Conservation (phyloP, 2,888 invertebrate genomes). For the Tipula lateralis region DNA sequence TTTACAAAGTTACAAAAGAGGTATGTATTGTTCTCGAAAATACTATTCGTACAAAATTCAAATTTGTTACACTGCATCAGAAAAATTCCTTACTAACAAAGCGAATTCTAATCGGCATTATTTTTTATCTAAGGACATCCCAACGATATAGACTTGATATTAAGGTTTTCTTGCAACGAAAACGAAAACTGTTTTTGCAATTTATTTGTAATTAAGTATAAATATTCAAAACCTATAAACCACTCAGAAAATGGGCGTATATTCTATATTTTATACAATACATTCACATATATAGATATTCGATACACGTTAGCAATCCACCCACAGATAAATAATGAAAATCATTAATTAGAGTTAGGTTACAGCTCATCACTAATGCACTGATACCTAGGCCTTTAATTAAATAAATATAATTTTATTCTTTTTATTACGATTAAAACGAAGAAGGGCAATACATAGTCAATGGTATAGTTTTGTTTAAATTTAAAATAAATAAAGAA, state of each 20-base stretch:
- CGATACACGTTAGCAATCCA: neutral
- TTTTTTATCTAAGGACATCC: no score
- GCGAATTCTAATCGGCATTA: no score
- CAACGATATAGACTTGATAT: no score
- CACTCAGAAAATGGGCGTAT: neutral
- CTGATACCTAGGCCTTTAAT: neutral
- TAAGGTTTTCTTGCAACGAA: no score
- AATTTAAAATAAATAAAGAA: neutral
- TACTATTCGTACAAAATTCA: no score
- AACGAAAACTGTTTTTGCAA: no score
- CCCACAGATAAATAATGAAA: neutral
- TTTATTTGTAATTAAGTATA: no score
- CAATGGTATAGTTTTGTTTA: neutral
- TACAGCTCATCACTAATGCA: neutral
- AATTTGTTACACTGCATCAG: no score
- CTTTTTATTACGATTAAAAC: neutral
- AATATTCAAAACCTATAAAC: neutral
- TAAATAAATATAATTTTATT: neutral
- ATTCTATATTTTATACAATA: neutral
- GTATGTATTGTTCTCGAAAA: no score
- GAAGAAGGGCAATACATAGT: neutral
- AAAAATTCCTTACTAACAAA: no score
- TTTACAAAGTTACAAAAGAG: no score
- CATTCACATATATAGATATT: neutral
- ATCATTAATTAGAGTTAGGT: neutral